phyloP scores from a whole-genome alignment of 2,113 vertebrate species.

The Dendrocopos noguchii region DNA sequence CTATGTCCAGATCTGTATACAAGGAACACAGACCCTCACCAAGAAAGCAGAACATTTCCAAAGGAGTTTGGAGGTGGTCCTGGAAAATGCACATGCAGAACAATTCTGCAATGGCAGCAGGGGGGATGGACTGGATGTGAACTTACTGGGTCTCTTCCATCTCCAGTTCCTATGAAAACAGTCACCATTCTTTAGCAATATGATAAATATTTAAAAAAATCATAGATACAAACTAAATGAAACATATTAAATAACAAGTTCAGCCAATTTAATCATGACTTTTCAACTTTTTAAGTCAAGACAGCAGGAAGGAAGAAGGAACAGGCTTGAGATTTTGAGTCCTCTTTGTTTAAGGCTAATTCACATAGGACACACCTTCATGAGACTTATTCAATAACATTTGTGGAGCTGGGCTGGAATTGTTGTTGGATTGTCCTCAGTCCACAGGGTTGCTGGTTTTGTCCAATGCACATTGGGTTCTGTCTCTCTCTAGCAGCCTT shows the following conservation, averaged over 20 bases:
- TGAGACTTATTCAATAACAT: conserved; percentile 73
- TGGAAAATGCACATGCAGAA: conserved; percentile 55
- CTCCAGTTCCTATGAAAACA: conserved; percentile 69
- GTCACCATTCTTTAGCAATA: conserved; percentile 70
- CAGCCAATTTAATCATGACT: conserved; percentile 73
- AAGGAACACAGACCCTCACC: background rate
- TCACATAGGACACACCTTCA: conserved; percentile 71
- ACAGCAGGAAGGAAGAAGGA: conserved; percentile 65
- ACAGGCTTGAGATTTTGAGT: conserved; percentile 60
- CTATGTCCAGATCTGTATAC: background rate
- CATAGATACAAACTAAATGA: conserved; percentile 70
- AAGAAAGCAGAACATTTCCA: conserved; percentile 22
- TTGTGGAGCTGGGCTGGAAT: conserved; percentile 62
- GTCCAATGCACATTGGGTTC: conserved; percentile 13
- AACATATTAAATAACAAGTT: conserved; percentile 70
- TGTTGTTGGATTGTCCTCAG: conserved; percentile 71
- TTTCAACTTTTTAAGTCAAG: conserved; percentile 70
- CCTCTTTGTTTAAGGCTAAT: conserved; percentile 69
- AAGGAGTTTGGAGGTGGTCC: conserved; percentile 35
- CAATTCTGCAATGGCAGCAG: conserved; percentile 49
- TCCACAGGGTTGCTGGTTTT: conserved; percentile 54
- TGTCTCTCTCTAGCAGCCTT: conserved; percentile 34
- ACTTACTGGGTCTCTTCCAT: conserved; percentile 67
- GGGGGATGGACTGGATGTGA: conserved; percentile 69
- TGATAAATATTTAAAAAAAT: conserved; percentile 70